Conservation (phyloP, 2,797 vertebrate species). For the Halcyon smyrnensis region DNA sequence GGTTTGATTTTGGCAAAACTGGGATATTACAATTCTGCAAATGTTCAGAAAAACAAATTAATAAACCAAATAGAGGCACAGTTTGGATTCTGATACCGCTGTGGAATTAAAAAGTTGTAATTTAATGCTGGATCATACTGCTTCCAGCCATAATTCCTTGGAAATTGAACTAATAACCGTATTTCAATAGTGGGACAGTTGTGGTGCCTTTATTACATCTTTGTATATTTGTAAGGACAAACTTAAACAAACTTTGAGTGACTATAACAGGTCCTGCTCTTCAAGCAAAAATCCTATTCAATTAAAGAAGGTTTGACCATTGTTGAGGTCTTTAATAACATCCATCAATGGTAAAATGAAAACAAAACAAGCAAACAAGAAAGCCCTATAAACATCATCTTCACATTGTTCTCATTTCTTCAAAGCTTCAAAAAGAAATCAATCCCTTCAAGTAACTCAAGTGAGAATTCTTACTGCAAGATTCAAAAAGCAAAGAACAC, state of each 20-base stretch:
- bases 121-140: not conserved
- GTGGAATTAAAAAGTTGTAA: conserved; percentile 37
- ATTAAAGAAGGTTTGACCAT: not conserved
- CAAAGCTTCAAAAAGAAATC: not conserved
- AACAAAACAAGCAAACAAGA: not conserved
- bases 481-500: not conserved
- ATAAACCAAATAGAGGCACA: conserved; percentile 46
- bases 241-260: conserved; percentile 13
- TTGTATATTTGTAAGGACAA: not conserved
- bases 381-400: not conserved
- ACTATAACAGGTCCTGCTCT: not conserved
- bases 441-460: not conserved
- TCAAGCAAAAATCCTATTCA: not conserved
- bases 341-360: not conserved
- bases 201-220: not conserved
- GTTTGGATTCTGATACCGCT: conserved; percentile 40
- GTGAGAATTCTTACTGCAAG: not conserved
- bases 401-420: not conserved
- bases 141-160: conserved; percentile 44
- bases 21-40: conserved; percentile 34
- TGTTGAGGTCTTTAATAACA: not conserved
- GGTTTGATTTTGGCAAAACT: conserved; percentile 55
- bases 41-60: conserved; percentile 68
- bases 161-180: not conserved
- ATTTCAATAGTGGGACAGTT: conserved; percentile 4